phyloP scores from a whole-genome alignment of 2,113 vertebrate species.

The Glaucomys volans region DNA sequence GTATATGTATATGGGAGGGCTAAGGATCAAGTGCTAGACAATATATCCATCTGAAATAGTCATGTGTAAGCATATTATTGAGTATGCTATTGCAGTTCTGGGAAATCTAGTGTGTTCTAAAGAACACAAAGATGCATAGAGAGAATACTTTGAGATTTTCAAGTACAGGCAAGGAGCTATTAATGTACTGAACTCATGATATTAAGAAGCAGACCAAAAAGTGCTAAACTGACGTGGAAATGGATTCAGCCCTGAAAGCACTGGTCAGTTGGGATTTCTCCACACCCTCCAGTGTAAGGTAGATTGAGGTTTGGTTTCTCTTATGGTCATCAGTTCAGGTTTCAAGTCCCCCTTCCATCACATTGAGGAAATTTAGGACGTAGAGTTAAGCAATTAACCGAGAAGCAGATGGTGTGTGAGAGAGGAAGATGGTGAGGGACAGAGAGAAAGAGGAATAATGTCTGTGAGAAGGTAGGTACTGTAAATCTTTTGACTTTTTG shows the following conservation, averaged over 20 bases:
- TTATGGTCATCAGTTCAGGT: neutral
- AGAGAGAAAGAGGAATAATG: neutral
- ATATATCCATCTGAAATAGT: conserved; percentile 45
- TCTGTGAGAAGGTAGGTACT: neutral
- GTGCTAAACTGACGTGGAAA: neutral
- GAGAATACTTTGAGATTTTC: conserved; percentile 16
- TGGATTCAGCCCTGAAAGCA: neutral
- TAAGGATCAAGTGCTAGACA: neutral
- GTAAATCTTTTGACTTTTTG: conserved; percentile 24
- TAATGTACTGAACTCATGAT: neutral
- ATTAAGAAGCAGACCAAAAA: neutral
- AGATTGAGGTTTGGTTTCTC: neutral
- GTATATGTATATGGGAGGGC: neutral
- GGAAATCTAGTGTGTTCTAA: conserved; percentile 19
- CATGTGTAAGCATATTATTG: neutral
- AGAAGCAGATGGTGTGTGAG: too few relatives aligned
- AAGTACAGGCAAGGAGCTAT: neutral
- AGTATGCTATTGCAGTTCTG: neutral
- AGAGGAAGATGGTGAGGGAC: neutral
- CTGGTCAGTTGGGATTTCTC: neutral
- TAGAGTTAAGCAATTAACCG: neutral
- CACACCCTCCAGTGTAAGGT: neutral
- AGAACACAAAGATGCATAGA: neutral
- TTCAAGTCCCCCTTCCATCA: neutral
- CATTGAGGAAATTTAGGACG: neutral